These are phyloP conservation scores for Limnephilus rhombicus DNA, from an alignment of 2,888 invertebrate genomes.

Conservation along the genomic window DNA sequence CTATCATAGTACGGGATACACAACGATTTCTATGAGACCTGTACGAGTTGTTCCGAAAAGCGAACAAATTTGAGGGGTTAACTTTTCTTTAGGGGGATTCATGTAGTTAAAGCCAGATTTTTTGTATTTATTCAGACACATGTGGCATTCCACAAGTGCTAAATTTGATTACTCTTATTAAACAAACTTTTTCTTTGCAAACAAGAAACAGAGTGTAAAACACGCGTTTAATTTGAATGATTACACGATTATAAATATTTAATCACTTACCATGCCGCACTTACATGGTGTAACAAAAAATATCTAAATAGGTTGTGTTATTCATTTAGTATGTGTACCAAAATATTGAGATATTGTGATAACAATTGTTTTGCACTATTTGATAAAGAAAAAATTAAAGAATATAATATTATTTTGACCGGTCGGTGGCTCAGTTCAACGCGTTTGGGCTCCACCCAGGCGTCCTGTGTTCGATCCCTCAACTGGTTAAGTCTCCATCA, in stretches of 20 bases:
- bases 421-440: no score
- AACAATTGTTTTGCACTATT: neutral
- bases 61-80: neutral
- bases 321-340: neutral
- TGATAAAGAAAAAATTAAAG: no score
- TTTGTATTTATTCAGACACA: neutral
- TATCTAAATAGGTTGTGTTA: neutral
- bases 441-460: no score
- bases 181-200: neutral
- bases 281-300: neutral
- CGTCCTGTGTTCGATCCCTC: no score
- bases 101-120: neutral
- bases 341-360: neutral
- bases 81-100: neutral
- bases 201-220: neutral
- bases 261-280: neutral
- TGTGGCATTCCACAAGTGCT: conserved; percentile 8
- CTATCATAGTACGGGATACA: no score
- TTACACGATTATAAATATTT: neutral
- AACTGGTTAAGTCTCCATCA: no score
- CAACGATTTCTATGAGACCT: no score
- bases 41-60: no score
- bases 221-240: neutral
- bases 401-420: no score
- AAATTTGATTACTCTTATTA: conserved; percentile 6